These are phyloP conservation scores for Eulacestoma nigropectus DNA, from an alignment of 2,113 vertebrate genomes.

Conservation along the genomic window DNA sequence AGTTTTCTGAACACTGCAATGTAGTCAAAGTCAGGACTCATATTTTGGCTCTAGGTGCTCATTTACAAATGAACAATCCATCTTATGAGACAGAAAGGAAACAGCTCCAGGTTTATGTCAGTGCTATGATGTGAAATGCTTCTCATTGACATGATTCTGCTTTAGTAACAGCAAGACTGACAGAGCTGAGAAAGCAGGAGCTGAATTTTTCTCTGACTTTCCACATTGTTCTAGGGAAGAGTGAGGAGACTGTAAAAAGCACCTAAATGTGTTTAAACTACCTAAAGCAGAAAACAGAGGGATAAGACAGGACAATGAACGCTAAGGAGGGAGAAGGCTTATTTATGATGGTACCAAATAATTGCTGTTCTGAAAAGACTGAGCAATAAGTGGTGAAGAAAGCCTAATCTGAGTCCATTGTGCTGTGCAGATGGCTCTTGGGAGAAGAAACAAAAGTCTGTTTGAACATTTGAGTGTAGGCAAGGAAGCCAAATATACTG, in stretches of 20 bases:
- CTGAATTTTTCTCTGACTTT: background rate
- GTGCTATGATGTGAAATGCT: background rate
- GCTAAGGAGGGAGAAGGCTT: background rate
- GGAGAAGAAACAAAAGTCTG: background rate
- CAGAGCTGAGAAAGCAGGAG: background rate
- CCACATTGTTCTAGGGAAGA: background rate
- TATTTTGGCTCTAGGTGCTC: slow-evolving; percentile 38
- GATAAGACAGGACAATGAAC: background rate
- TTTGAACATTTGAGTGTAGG: background rate
- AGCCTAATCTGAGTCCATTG: background rate
- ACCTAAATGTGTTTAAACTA: background rate
- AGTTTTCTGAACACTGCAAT: background rate
- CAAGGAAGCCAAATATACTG: background rate
- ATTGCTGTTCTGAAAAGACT: background rate
- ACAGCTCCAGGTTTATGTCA: slow-evolving; percentile 29
- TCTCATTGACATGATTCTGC: background rate
- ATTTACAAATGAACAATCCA: slow-evolving; percentile 58
- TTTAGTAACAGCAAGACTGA: background rate
- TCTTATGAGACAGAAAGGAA: slow-evolving; percentile 31
- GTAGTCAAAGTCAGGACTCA: slow-evolving; percentile 12
- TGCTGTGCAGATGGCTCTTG: background rate
- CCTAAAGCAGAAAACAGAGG: background rate
- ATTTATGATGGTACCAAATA: background rate
- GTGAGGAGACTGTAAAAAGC: background rate
- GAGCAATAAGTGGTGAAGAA: background rate